These are phyloP conservation scores for Porphyrio hochstetteri DNA, from an alignment of 2,113 vertebrate genomes.

Conservation along the genomic window DNA sequence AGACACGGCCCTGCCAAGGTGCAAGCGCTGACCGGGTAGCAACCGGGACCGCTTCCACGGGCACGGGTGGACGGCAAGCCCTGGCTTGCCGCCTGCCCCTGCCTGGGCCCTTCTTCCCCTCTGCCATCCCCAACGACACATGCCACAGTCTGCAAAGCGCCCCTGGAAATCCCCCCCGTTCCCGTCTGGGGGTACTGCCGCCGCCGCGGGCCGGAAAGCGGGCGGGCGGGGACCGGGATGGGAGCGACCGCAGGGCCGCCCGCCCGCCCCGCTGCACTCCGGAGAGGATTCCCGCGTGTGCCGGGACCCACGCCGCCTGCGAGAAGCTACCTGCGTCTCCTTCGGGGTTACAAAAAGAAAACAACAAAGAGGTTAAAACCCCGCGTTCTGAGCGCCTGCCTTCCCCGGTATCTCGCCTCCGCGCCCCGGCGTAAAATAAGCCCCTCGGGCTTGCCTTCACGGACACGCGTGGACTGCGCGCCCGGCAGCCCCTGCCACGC, in stretches of 20 bases:
- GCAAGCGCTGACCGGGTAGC: not conserved
- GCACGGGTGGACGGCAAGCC: not conserved
- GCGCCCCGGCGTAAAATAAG: not conserved
- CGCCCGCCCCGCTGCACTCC: not conserved
- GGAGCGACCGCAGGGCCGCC: not conserved
- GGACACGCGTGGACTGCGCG: not conserved
- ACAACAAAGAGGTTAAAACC: not conserved
- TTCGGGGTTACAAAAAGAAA: not conserved
- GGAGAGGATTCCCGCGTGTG: too few relatives aligned
- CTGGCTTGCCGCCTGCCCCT: not conserved
- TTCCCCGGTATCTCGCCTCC: not conserved
- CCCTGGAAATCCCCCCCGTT: not conserved
- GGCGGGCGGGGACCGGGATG: not conserved
- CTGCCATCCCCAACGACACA: not conserved
- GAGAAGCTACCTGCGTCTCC: too few relatives aligned
- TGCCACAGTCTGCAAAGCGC: rapidly evolving
- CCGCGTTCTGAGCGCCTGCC: not conserved
- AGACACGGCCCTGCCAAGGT: not conserved
- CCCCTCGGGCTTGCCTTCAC: not conserved
- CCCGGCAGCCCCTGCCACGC: not conserved
- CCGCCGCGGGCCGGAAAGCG: too few relatives aligned
- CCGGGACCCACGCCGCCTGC: not conserved
- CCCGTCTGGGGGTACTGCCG: too few relatives aligned
- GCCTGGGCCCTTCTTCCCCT: not conserved
- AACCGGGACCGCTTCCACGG: rapidly evolving